These are phyloP conservation scores for Jordanella pulchra DNA, from an alignment of 2,797 vertebrate genomes.

Conservation along the genomic window DNA sequence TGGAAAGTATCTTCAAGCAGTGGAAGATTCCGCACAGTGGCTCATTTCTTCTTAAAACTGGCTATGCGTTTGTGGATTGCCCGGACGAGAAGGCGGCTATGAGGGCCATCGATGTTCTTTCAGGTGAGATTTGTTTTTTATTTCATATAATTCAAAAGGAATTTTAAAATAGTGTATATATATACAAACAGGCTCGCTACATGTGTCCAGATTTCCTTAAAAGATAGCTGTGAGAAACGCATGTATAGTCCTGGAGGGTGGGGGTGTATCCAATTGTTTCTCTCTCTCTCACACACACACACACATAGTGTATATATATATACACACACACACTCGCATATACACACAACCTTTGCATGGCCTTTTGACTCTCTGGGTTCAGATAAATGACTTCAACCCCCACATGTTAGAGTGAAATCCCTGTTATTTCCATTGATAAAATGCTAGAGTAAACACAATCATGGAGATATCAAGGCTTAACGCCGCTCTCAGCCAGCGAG, in stretches of 20 bases:
- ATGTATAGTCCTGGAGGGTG: slow-evolving; percentile 48
- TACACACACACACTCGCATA: slow-evolving; percentile 45
- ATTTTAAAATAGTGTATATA: slow-evolving; percentile 19
- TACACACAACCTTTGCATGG: slow-evolving; percentile 67
- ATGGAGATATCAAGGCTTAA: slow-evolving; percentile 24
- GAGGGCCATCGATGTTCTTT: slow-evolving; percentile 97
- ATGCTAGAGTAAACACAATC: slow-evolving; percentile 41
- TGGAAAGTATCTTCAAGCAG: slow-evolving; percentile 96
- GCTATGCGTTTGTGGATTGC: slow-evolving; percentile 99
- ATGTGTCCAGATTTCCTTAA: slow-evolving; percentile 45
- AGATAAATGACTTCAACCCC: slow-evolving; percentile 29
- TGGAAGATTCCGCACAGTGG: slow-evolving; percentile 95
- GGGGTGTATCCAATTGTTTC: slow-evolving; percentile 62
- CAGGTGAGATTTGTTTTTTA: slow-evolving; percentile 83
- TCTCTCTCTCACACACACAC: slow-evolving; percentile 57
- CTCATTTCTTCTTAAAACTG: slow-evolving; percentile 94
- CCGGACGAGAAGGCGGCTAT: slow-evolving; percentile 96
- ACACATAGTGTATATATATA: slow-evolving; percentile 44
- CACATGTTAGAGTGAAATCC: slow-evolving; percentile 30
- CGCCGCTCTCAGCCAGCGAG: slow-evolving; percentile 36
- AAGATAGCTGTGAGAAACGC: slow-evolving; percentile 45
- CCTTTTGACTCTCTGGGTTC: slow-evolving; percentile 71
- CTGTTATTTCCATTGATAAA: slow-evolving; percentile 41
- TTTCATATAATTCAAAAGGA: background rate
- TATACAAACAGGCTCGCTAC: slow-evolving; percentile 28